These are phyloP conservation scores for Thymallus thymallus DNA, from an alignment of 2,113 vertebrate genomes.

Conservation along the genomic window DNA sequence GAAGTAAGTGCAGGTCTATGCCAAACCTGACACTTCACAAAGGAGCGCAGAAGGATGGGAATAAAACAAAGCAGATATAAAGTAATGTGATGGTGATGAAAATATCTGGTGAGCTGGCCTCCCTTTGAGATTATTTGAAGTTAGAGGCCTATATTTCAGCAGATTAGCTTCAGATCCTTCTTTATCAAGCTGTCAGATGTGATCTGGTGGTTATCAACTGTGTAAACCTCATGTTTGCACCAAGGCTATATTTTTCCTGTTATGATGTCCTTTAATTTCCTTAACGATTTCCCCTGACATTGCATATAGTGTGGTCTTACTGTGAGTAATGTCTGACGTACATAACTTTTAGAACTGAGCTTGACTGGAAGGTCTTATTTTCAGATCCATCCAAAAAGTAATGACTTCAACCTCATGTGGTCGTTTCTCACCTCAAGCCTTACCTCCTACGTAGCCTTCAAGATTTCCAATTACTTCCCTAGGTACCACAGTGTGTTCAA, in stretches of 20 bases:
- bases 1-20: slow-evolving; percentile 31
- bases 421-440: slow-evolving; percentile 92
- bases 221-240: background rate
- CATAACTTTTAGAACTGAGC: background rate
- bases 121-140: slow-evolving; percentile 29
- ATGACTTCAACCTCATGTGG: slow-evolving; percentile 96
- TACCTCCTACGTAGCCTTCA: slow-evolving; percentile 86
- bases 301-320: background rate
- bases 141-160: slow-evolving; percentile 26
- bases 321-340: background rate
- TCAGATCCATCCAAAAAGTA: slow-evolving; percentile 90
- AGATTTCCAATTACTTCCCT: slow-evolving; percentile 96
- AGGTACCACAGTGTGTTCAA: slow-evolving; percentile 71
- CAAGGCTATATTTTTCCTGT: slow-evolving; percentile 3
- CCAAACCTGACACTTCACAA: slow-evolving; percentile 51
- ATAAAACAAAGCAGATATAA: slow-evolving; percentile 48
- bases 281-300: background rate
- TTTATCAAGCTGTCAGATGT: slow-evolving; percentile 28
- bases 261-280: background rate
- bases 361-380: slow-evolving; percentile 7
- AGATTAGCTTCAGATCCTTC: slow-evolving; percentile 20
- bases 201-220: slow-evolving; percentile 29
- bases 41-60: slow-evolving; percentile 35
- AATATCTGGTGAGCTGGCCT: slow-evolving; percentile 38
- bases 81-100: slow-evolving; percentile 50